Base-by-base conservation (phyloP, 2,797 vertebrate genomes). In the Leptodactylus fallax region DNA sequence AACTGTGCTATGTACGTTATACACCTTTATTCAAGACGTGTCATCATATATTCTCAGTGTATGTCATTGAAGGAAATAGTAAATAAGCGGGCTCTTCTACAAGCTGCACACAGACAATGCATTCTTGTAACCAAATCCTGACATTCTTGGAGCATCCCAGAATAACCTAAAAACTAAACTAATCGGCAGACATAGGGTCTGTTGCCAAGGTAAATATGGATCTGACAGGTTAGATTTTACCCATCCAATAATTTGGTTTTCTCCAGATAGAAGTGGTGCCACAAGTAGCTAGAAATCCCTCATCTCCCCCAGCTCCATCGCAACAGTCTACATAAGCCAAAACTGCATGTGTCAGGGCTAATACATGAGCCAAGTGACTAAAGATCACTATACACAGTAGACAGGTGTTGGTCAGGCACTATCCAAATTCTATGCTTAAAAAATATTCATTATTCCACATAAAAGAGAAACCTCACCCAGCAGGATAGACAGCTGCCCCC, bases 401-500 rank as follows among this genome's bases (percentile, higher is more conserved):
- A n/a, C n/a, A n/a, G n/a, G n/a, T n/a, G n/a, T n/a, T n/a, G n/a
- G n/a, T n/a, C n/a, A n/a, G n/a, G 10, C 21, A 63, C 21, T 63
- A 63, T 63, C n/a, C 61, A 65, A 65, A 9, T n/a, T 65, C 61
- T 23, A 23, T 7, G 25, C 27, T 36, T 36, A 36, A 69, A 25
- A 25, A 65, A 25, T n/a, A 65, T 23, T 60, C 3, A 2, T 60
- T 60, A 19, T 19, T 2, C n/a, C n/a, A 47, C 19, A 3, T 1
- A 14, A 14, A 23, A 65, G 16, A 65, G 79, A 53, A 82, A 36
- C 56, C 92, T 88, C 90, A 97, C 97, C 97, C 96, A 51, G 93
- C 16, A 67, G 97, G 96, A 92, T 96, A 97, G 69, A 93, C 87
- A 0, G 96, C 93, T 0, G 96, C 95, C 6, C 96, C 96, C 0